phyloP scores from a whole-genome alignment of 2,113 vertebrate species.

The Rhinolophus sinicus region DNA sequence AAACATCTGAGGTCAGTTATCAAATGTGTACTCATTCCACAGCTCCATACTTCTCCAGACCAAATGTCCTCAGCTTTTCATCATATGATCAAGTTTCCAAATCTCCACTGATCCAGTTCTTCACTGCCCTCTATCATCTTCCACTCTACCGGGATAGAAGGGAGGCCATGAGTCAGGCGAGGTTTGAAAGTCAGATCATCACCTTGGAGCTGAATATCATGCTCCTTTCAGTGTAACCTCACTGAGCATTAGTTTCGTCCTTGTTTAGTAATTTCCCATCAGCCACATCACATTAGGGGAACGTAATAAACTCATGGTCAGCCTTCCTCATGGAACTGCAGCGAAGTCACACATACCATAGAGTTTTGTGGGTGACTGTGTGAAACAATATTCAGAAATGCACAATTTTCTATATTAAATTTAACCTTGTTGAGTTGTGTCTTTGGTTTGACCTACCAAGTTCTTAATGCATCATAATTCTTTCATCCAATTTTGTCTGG shows the following conservation, averaged over 20 bases:
- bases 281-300: neutral
- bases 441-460: neutral
- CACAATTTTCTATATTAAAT: neutral
- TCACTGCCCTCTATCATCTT: neutral
- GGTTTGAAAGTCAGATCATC: neutral
- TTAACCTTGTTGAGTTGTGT: neutral
- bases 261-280: neutral
- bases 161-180: neutral
- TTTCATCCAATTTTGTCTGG: neutral
- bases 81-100: neutral
- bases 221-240: neutral
- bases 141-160: neutral
- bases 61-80: constrained; percentile 1
- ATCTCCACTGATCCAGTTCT: neutral
- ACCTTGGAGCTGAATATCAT: neutral
- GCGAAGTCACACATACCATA: neutral
- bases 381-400: neutral
- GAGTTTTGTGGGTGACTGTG: neutral
- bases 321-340: neutral
- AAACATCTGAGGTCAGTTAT: neutral
- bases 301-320: neutral
- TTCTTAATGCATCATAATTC: neutral
- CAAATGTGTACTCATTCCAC: neutral
- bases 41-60: neutral
- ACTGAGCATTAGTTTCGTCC: neutral